These are phyloP conservation scores for Lonchura striata DNA, from an alignment of 2,113 vertebrate genomes.

Conservation along the genomic window DNA sequence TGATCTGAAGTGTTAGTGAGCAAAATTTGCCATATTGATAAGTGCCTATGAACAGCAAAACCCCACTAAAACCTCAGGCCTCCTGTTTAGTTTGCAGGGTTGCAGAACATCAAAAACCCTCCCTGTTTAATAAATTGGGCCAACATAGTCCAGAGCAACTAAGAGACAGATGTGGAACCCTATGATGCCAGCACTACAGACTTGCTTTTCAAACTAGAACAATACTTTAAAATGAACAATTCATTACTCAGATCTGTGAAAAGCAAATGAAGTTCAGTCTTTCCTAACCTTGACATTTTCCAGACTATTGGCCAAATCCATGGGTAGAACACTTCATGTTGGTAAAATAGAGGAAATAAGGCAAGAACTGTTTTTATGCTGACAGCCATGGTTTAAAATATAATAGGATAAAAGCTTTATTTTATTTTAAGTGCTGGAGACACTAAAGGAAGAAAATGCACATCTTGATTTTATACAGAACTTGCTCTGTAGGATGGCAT, in stretches of 20 bases:
- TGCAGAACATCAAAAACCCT: not conserved
- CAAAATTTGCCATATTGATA: not conserved
- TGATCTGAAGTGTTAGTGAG: not conserved
- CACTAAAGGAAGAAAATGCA: not conserved
- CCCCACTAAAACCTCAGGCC: not conserved
- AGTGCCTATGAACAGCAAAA: not conserved
- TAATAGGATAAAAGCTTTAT: not conserved
- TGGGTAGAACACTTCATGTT: not conserved
- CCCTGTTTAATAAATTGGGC: not conserved
- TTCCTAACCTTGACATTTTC: slow-evolving; percentile 65
- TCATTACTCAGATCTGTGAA: slow-evolving; percentile 27
- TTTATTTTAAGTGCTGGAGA: not conserved
- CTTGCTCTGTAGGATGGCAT: not conserved
- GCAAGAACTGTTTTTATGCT: not conserved
- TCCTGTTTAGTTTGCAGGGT: not conserved
- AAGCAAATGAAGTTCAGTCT: slow-evolving; percentile 57
- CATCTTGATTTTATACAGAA: not conserved
- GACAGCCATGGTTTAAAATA: not conserved
- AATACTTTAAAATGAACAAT: slow-evolving; percentile 63
- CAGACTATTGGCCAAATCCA: slow-evolving; percentile 57
- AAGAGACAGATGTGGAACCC: slow-evolving; percentile 46
- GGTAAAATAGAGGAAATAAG: not conserved
- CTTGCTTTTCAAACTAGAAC: slow-evolving; percentile 21
- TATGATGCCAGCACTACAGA: not conserved
- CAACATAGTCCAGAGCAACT: not conserved